Evolutionary conservation across 92 coral and sea anemone genomes (phyloP).

Genomic region (Epizoanthus rinbou): DNA sequence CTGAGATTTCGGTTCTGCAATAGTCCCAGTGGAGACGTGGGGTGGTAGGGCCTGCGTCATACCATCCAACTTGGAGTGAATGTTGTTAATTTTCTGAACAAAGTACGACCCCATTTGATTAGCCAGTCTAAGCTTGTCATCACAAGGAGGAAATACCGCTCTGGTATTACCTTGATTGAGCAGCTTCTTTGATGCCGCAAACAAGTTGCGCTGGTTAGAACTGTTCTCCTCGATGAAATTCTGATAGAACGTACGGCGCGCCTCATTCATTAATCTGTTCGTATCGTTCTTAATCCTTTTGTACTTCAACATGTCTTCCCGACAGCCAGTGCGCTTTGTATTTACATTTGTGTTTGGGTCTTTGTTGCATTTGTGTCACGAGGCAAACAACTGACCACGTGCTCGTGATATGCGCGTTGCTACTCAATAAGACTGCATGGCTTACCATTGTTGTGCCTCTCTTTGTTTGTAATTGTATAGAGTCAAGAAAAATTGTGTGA

Average conservation of each 20-base stretch:
- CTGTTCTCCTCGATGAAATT: slow-evolving; percentile 59
- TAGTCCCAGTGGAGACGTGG: slow-evolving; percentile 5
- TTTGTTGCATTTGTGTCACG: too few species aligned
- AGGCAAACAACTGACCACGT: too few species aligned
- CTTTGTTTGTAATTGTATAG: too few species aligned
- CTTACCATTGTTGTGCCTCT: too few species aligned
- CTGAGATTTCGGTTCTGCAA: too few species aligned
- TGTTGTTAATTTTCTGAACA: slow-evolving; percentile 55
- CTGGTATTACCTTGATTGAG: slow-evolving; percentile 58
- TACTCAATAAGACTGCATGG: too few species aligned
- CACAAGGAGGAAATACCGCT: slow-evolving; percentile 39
- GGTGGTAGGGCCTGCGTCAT: slow-evolving; percentile 31
- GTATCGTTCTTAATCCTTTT: slow-evolving; percentile 62
- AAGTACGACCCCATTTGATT: slow-evolving; percentile 55
- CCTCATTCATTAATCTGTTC: slow-evolving; percentile 15
- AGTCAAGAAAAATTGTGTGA: too few species aligned
- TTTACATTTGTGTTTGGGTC: too few species aligned
- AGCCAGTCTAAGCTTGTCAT: background rate
- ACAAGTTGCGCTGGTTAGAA: slow-evolving; percentile 46
- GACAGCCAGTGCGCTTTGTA: too few species aligned
- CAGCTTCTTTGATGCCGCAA: slow-evolving; percentile 45
- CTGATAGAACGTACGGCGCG: slow-evolving; percentile 53
- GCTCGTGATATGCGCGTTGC: too few species aligned
- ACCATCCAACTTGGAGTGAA: slow-evolving; percentile 44
- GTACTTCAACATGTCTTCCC: too few species aligned